Base-by-base conservation (phyloP, 2,113 vertebrate species). In the Chlamydotis undulata region DNA sequence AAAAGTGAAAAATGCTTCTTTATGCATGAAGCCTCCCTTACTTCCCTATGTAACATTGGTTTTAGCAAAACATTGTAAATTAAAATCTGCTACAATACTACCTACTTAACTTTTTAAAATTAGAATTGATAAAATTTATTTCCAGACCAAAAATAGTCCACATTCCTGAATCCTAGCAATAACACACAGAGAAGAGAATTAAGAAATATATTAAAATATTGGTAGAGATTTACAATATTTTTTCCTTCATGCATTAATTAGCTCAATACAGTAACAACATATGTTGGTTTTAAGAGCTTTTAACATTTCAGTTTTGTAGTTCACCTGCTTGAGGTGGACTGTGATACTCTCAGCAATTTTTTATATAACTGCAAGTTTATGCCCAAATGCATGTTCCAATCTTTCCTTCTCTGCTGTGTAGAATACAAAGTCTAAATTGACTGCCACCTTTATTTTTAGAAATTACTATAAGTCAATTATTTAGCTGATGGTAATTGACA, bases 1-100 rank as follows among this genome's bases (percentile, higher is more conserved):
- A 63, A 92, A 92, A 90, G 29, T 57, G 31, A 52, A 93, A 96
- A 94, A 60, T 61, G 12, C 22, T 92, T 92, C 21, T 75, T 57
- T 76, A 67, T 78, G 81, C 56, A 93, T 80, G 69, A 92, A 86
- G 64, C 7, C 4, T 77, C 55, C 56, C 80, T 95, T 79, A 81
- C 31, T 97, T 56, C 91, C 59, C 13, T 92, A 39, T 67, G 28
- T 83, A 91, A 60, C 0, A 2, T 18, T 37, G 75, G 1, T 28
- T 78, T 96, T 91, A 87, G 50, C 29, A 85, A 10, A 87, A 71
- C 9, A 29, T 53, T 43, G 18, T 14, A 63, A 67, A 35, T 59
- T 21, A 92, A 73, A 92, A 93, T 84, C 68, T 74, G n/a, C 61
- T 92, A 84, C 69, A 91, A 55, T 25, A 33, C 15, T 65, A 88